Percentiles rank a stretch among this genome's conserved stretches.
phyloP scores from a whole-genome alignment of 2,888 invertebrate genomes.

The Dastarcus helophoroides region DNA sequence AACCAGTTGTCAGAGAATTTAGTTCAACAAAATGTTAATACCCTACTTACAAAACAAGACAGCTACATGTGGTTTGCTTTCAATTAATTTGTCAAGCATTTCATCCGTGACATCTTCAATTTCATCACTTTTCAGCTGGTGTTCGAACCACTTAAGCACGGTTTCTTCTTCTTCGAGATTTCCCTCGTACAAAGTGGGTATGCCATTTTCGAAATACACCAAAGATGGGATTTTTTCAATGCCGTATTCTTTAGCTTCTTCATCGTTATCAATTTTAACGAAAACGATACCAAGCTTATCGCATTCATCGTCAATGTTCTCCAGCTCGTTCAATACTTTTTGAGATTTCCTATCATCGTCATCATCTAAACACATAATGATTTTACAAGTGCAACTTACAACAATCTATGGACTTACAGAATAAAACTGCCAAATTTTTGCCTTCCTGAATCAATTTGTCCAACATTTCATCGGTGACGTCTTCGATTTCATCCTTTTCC shows the following conservation, averaged over 20 bases:
- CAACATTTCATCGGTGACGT: slow-evolving; percentile 89
- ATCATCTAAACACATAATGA: slow-evolving; percentile 50
- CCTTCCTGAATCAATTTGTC: slow-evolving; percentile 81
- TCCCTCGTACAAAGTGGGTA: slow-evolving; percentile 67
- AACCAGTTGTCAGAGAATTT: not conserved
- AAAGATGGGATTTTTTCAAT: slow-evolving; percentile 79
- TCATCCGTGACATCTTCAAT: slow-evolving; percentile 92
- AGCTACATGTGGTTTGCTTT: slow-evolving; percentile 79
- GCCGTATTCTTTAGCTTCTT: slow-evolving; percentile 84
- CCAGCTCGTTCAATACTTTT: slow-evolving; percentile 73
- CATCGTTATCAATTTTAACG: slow-evolving; percentile 84
- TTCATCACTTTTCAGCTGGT: slow-evolving; percentile 77
- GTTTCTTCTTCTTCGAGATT: slow-evolving; percentile 84
- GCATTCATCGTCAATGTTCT: slow-evolving; percentile 90
- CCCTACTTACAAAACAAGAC: slow-evolving; percentile 77
- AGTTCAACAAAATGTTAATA: slow-evolving; percentile 8
- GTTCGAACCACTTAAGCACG: slow-evolving; percentile 74
- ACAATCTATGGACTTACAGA: slow-evolving; percentile 58
- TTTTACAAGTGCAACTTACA: slow-evolving; percentile 4
- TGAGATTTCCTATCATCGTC: slow-evolving; percentile 82
- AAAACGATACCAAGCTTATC: slow-evolving; percentile 80
- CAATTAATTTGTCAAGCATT: slow-evolving; percentile 82
- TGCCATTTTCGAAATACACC: slow-evolving; percentile 67
- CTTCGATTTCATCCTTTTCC: slow-evolving; percentile 89
- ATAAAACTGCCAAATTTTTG: slow-evolving; percentile 78